Conservation (phyloP, 2,797 vertebrate genomes). For the Sebastes vulpes region DNA sequence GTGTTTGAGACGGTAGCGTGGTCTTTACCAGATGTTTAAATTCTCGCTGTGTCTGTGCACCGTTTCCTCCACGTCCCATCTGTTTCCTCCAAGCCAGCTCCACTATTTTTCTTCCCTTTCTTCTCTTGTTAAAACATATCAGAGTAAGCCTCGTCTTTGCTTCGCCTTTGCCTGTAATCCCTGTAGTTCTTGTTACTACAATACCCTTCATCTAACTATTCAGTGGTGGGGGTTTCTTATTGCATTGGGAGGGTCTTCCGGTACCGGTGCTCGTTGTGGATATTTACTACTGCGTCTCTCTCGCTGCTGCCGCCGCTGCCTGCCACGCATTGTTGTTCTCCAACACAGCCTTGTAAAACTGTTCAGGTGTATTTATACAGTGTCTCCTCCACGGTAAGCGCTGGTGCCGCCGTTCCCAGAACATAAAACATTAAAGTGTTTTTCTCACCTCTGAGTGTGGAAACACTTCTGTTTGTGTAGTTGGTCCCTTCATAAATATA, state of each 20-base stretch:
- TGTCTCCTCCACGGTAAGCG: constrained; percentile 44
- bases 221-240: constrained; percentile 49
- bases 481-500: constrained; percentile 34
- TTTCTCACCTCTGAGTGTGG: constrained; percentile 59
- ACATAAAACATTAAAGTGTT: constrained; percentile 75
- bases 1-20: not conserved
- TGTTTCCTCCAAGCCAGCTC: constrained; percentile 26
- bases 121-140: constrained; percentile 56
- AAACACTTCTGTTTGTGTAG: constrained; percentile 15
- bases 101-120: constrained; percentile 8
- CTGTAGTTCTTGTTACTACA: constrained; percentile 62
- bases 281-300: constrained; percentile 57
- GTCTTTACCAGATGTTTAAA: constrained; percentile 43
- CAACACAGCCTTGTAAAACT: constrained; percentile 69
- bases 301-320: not conserved
- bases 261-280: constrained; percentile 49
- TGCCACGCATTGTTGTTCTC: constrained; percentile 47
- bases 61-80: constrained; percentile 10
- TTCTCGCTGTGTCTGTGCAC: constrained; percentile 16
- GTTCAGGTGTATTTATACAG: constrained; percentile 66
- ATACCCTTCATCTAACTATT: constrained; percentile 65
- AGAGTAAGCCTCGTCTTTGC: constrained; percentile 46
- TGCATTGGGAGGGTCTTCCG: constrained; percentile 58
- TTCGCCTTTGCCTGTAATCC: constrained; percentile 62
- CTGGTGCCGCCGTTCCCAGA: constrained; percentile 39